Percentiles rank a stretch among this genome's conserved stretches.
Conservation (phyloP, 1,140 invertebrate species). For the Procambarus clarkii region DNA sequence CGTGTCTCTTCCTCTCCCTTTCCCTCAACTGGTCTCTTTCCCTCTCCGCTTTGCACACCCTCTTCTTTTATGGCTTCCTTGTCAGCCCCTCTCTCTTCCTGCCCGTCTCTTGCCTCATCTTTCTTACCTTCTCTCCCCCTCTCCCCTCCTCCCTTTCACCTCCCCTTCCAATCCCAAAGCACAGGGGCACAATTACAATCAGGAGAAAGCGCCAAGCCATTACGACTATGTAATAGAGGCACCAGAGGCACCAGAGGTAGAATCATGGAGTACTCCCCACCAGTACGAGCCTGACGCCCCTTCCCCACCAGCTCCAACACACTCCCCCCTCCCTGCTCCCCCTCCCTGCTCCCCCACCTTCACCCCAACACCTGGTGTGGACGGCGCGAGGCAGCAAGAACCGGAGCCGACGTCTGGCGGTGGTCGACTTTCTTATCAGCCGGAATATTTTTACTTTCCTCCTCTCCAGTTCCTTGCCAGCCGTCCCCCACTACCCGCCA, state of each 20-base stretch:
- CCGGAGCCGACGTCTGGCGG: background rate
- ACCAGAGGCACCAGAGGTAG: no score
- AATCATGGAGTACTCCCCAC: no score
- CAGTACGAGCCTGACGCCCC: no score
- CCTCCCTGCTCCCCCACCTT: background rate
- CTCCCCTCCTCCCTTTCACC: no score
- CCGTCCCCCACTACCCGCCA: background rate
- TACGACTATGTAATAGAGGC: no score
- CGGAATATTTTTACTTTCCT: background rate
- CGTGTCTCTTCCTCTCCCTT: background rate
- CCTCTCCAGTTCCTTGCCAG: background rate
- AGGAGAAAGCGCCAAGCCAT: no score
- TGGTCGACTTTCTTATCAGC: conserved; percentile 15
- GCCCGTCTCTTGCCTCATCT: background rate
- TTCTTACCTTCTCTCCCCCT: background rate
- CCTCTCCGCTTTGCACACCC: background rate
- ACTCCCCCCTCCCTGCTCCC: background rate
- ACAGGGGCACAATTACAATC: no score
- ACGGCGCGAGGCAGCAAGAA: conserved; percentile 18
- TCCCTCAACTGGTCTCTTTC: background rate
- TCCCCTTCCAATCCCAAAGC: no score
- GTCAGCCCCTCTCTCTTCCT: conserved; percentile 32
- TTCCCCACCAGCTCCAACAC: no score
- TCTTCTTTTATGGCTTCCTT: conserved; percentile 3
- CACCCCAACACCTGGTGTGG: conserved; percentile 21